Evolutionary conservation across 2,797 vertebrate genomes (phyloP).

Genomic region (Paramormyrops hopkinsi): DNA sequence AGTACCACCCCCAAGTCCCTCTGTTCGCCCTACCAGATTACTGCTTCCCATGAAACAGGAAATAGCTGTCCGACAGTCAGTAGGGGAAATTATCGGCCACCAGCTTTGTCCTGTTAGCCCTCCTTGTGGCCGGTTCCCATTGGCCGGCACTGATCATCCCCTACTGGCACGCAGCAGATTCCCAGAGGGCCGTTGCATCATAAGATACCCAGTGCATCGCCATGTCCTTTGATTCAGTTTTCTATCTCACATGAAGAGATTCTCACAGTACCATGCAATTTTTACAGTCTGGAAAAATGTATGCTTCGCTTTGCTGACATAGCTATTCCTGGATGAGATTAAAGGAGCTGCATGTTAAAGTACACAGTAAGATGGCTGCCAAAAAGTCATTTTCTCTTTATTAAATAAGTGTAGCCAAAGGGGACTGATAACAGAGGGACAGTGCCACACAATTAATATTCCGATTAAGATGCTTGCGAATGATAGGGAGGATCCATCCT

Average conservation of each 20-base stretch:
- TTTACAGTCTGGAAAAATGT: not conserved
- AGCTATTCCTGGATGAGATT: slow-evolving; percentile 29
- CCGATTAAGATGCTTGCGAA: slow-evolving; percentile 48
- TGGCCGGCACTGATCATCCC: not conserved
- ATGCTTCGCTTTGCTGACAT: not conserved
- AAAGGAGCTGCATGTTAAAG: slow-evolving; percentile 38
- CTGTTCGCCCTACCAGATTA: not conserved
- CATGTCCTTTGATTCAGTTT: not conserved
- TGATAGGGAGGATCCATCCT: slow-evolving; percentile 34
- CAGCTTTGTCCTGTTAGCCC: not conserved
- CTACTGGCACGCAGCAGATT: not conserved
- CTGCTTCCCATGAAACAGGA: not conserved
- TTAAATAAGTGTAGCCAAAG: slow-evolving; percentile 54
- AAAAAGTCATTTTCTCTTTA: slow-evolving; percentile 50
- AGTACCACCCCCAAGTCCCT: not conserved
- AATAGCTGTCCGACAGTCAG: not conserved
- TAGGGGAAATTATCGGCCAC: not conserved
- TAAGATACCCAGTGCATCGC: not conserved
- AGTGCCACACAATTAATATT: slow-evolving; percentile 58
- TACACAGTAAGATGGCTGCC: slow-evolving; percentile 31
- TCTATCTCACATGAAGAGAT: not conserved
- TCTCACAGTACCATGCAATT: not conserved
- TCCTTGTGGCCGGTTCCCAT: not conserved
- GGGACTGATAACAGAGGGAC: slow-evolving; percentile 55
- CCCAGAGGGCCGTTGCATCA: not conserved